These are phyloP conservation scores for Podiceps cristatus DNA, from an alignment of 2,113 vertebrate genomes.

Conservation along the genomic window DNA sequence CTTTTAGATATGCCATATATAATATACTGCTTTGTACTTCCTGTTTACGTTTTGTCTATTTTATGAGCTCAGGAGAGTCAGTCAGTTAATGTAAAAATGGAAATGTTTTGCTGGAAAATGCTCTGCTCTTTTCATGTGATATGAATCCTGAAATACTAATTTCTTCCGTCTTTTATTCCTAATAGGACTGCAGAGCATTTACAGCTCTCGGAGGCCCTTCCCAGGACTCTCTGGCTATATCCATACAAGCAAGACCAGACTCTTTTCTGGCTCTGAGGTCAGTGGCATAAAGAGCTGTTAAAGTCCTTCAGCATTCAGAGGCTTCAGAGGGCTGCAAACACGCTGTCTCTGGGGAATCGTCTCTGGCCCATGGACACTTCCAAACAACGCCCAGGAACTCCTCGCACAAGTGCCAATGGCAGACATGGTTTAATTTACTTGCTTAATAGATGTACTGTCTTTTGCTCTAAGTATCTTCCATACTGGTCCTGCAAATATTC, in stretches of 20 bases:
- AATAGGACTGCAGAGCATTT: neutral
- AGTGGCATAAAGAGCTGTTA: neutral
- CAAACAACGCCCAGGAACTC: neutral
- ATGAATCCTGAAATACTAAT: neutral
- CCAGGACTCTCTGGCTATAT: neutral
- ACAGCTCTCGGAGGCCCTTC: neutral
- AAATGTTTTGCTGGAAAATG: neutral
- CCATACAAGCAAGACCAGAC: rapidly evolving
- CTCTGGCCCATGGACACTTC: neutral
- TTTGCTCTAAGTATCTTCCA: neutral
- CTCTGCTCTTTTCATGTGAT: neutral
- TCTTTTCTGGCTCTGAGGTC: neutral
- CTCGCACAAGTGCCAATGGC: neutral
- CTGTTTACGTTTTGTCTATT: neutral
- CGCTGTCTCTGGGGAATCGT: rapidly evolving
- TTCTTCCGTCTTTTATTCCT: neutral
- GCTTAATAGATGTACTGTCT: neutral
- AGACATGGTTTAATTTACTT: neutral
- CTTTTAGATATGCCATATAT: neutral
- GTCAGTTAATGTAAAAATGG: neutral
- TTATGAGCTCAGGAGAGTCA: neutral
- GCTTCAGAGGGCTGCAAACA: neutral
- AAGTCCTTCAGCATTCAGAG: neutral
- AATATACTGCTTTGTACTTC: neutral
- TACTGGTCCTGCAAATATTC: neutral